phyloP scores from a whole-genome alignment of 1,140 invertebrate species.

The Cyphomyrmex costatus region DNA sequence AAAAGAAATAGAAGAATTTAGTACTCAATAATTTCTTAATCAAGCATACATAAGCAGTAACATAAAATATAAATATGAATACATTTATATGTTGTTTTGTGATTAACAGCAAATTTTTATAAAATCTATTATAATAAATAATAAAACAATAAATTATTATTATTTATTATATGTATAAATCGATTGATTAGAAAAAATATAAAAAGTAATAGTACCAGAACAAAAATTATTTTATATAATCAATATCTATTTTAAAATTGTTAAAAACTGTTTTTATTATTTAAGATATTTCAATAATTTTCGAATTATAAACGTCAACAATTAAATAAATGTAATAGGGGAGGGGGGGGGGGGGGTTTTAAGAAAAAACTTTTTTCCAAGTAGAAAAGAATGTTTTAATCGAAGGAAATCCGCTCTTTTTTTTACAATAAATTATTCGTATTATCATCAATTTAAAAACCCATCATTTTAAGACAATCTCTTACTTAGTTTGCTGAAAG shows the following conservation, averaged over 20 bases:
- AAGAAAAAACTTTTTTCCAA: not conserved
- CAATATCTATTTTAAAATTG: not conserved
- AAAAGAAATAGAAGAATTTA: not conserved
- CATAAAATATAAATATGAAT: not conserved
- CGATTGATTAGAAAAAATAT: too few relatives aligned
- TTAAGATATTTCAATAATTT: not conserved
- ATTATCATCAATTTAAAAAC: not conserved
- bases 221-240: too few relatives aligned
- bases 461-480: constrained; percentile 9
- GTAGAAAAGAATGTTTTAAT: not conserved
- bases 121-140: too few relatives aligned
- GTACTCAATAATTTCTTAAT: not conserved
- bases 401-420: not conserved
- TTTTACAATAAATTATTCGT: not conserved
- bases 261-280: not conserved
- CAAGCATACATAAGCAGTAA: not conserved
- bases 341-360: too few relatives aligned
- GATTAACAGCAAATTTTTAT: too few relatives aligned
- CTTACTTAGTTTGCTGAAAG: not conserved
- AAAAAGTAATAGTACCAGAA: too few relatives aligned
- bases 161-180: too few relatives aligned
- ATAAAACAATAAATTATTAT: too few relatives aligned
- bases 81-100: too few relatives aligned
- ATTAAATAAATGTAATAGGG: not conserved
- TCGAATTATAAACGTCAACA: not conserved